Conservation (phyloP, 2,113 vertebrate species). For the Raja brachyura region DNA sequence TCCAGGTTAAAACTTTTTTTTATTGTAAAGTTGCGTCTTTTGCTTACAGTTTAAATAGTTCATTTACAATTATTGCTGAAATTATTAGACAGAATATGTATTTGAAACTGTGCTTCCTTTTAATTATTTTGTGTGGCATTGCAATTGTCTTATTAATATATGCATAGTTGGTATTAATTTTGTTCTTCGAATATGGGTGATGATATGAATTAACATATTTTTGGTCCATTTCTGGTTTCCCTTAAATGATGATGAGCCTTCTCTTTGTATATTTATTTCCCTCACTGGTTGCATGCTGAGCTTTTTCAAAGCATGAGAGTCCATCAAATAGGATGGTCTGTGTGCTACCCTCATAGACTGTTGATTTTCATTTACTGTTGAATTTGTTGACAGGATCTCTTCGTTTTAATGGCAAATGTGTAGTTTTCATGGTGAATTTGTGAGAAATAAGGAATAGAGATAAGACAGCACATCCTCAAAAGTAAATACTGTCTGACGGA, state of each 20-base stretch:
- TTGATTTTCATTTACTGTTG: too few relatives aligned
- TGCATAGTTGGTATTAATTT: neutral
- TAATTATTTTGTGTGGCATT: neutral
- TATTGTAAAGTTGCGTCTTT: neutral
- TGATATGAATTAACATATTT: neutral
- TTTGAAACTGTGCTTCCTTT: neutral
- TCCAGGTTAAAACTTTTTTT: too few relatives aligned
- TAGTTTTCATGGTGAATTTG: neutral
- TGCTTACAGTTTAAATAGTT: neutral
- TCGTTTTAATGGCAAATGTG: neutral
- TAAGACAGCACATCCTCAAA: neutral
- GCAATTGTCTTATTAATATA: neutral
- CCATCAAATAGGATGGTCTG: neutral
- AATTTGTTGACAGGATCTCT: neutral
- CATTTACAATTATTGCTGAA: neutral
- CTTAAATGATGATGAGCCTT: neutral
- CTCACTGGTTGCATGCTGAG: neutral
- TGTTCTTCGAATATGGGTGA: neutral
- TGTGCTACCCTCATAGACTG: too few relatives aligned
- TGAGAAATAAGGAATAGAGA: neutral
- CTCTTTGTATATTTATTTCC: neutral
- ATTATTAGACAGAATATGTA: neutral
- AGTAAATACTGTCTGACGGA: neutral
- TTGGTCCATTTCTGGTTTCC: neutral
- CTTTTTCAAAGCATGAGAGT: neutral